Percentiles rank a stretch among this genome's conserved stretches.
phyloP scores from a whole-genome alignment of 2,888 invertebrate genomes.

The Keiferia lycopersicella region DNA sequence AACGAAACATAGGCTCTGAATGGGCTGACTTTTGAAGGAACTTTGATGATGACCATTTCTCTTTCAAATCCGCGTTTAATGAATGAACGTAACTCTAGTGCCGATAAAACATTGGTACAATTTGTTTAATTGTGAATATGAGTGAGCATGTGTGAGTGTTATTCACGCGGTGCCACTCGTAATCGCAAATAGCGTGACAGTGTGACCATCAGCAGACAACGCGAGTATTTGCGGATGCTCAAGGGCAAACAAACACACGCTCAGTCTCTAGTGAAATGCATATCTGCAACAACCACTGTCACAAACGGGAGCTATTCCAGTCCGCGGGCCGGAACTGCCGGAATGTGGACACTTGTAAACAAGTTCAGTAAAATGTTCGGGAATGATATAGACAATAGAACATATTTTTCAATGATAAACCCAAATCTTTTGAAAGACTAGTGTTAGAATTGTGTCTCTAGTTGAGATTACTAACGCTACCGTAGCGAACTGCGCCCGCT shows the following conservation, averaged over 20 bases:
- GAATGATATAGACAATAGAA: too few species aligned
- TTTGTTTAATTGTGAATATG: conserved; percentile 12
- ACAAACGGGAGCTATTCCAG: not conserved
- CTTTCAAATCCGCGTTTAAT: too few species aligned
- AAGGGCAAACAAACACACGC: conserved; percentile 19
- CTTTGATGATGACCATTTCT: too few species aligned
- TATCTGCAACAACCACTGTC: conserved; percentile 15
- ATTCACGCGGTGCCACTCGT: not conserved
- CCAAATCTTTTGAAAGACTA: too few species aligned
- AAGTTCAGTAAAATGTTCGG: too few species aligned
- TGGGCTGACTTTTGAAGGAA: too few species aligned
- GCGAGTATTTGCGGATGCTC: conserved; percentile 15
- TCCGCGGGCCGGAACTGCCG: not conserved
- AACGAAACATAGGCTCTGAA: too few species aligned
- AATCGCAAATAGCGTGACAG: conserved; percentile 35
- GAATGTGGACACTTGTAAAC: not conserved
- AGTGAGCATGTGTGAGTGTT: not conserved
- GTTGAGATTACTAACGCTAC: conserved; percentile 33
- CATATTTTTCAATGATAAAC: too few species aligned
- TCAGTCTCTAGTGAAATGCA: conserved; percentile 1
- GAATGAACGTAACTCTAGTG: not conserved
- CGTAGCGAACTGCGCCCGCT: conserved; percentile 13
- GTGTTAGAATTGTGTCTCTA: conserved; percentile 7
- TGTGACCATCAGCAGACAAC: conserved; percentile 26
- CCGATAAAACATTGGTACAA: not conserved